Evolutionary conservation across 2,888 invertebrate genomes (phyloP), one percentile per base, ranked within the genome.

Genomic region (Orthonevra nobilis): DNA sequence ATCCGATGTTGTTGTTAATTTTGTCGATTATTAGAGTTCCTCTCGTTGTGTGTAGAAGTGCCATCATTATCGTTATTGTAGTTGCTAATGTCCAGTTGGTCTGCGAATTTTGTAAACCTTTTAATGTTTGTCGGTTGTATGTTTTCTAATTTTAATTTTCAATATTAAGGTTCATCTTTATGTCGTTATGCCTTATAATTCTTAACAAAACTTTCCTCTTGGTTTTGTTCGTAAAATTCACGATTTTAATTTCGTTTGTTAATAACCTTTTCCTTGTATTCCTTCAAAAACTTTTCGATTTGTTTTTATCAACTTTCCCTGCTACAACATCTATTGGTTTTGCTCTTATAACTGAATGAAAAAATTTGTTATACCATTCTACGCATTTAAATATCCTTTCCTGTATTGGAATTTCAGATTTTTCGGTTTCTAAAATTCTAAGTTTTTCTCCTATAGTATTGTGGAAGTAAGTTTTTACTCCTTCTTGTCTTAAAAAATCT

Each of bases 121-220:
- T n/a, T n/a, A n/a, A 30, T 30, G 30, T 50, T 50, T 32, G 9
- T 17, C 42, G 12, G 44, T 58, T 28, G 3, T 48, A 12, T 46
- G 79, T n/a, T n/a, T n/a, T n/a, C n/a, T n/a, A n/a, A n/a, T n/a
- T n/a, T n/a, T n/a, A n/a, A n/a, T n/a, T n/a, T 74, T 15, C 42
- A 70, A 17, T 70, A 74, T 34, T 46, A 61, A n/a, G 73, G 81
- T 70, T 66, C 46, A 14, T 77, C 19, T 56, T 48, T 66, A 7
- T 66, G 54, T 30, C 54, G 32, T 14, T 44, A 3, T 26, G 54
- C 50, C 12, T 63, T 63, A 14, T 50, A 63, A 19, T 50, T 63
- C 12, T 40, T 50, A 6, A 48, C 46, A 64, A 26, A 52, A 10
- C 64, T 69, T 23, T 34, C 28, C 7, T 50, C 44, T 19, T 44